Conservation (phyloP, 2,797 vertebrate genomes). For the Pantherophis vulpinus region DNA sequence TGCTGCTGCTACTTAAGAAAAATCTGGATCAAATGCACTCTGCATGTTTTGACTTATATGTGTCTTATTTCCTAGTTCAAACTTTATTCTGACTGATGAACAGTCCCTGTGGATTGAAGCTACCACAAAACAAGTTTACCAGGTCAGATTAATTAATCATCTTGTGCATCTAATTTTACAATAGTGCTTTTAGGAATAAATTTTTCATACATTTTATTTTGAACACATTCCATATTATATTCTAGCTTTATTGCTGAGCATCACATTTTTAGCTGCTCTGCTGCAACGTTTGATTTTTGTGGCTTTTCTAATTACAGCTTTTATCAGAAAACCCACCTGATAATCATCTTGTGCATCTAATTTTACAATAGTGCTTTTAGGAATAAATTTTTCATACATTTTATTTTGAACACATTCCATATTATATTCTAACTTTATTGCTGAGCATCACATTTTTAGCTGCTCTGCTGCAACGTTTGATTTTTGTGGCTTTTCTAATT, state of each 20-base stretch:
- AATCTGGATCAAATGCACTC: not conserved
- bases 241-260: not conserved
- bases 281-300: constrained; percentile 48
- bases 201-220: not conserved
- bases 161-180: not conserved
- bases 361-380: not conserved
- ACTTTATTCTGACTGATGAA: constrained; percentile 90
- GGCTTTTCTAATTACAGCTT: constrained; percentile 75
- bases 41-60: not conserved
- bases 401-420: not conserved
- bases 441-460: fast-evolving
- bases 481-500: constrained; percentile 56
- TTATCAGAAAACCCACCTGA: constrained; percentile 92
- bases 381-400: not conserved
- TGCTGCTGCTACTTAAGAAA: not conserved
- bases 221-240: not conserved
- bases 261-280: not conserved
- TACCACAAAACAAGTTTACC: constrained; percentile 94
- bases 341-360: not conserved
- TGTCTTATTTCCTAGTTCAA: constrained; percentile 78
- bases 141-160: constrained; percentile 77
- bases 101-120: constrained; percentile 96
- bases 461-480: constrained; percentile 36
- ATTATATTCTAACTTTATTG: not conserved
- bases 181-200: not conserved